Conservation (phyloP, 2,888 invertebrate genomes). For the Lasioglossum villosulum region DNA sequence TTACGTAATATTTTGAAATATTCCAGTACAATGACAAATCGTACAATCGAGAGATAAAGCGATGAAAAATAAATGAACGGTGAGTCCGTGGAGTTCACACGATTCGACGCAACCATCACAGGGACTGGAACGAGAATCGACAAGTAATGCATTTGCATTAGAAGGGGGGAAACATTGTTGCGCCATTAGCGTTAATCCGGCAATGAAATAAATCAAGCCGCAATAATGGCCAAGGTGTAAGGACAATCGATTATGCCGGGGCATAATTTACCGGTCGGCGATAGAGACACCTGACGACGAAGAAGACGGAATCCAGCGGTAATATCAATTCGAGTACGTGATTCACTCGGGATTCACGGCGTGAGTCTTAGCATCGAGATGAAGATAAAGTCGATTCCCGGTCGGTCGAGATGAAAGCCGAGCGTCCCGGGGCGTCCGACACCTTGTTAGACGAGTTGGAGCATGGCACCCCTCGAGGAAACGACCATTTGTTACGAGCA, state of each 20-base stretch:
- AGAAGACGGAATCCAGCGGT: constrained; percentile 61
- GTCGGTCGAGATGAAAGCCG: constrained; percentile 80
- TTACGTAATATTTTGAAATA: constrained; percentile 3
- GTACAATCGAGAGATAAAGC: background rate
- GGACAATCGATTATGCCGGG: constrained; percentile 58
- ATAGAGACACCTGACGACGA: constrained; percentile 64
- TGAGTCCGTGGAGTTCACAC: background rate
- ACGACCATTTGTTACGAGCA: constrained; percentile 80
- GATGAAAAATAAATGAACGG: background rate
- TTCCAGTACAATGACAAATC: background rate
- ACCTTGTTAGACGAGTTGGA: constrained; percentile 81
- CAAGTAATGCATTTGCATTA: constrained; percentile 44
- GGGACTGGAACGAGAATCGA: background rate
- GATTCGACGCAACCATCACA: background rate
- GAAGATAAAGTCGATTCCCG: constrained; percentile 80
- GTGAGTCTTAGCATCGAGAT: constrained; percentile 75
- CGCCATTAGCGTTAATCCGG: constrained; percentile 55
- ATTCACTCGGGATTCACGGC: constrained; percentile 76
- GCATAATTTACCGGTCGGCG: constrained; percentile 54
- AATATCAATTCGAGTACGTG: constrained; percentile 79
- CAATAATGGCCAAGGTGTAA: constrained; percentile 48
- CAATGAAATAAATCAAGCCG: constrained; percentile 47
- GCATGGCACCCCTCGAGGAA: constrained; percentile 79
- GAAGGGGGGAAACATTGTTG: constrained; percentile 38
- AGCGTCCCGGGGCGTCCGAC: constrained; percentile 80